phyloP scores from a whole-genome alignment of 2,797 vertebrate species.

The Podarcis lilfordi region DNA sequence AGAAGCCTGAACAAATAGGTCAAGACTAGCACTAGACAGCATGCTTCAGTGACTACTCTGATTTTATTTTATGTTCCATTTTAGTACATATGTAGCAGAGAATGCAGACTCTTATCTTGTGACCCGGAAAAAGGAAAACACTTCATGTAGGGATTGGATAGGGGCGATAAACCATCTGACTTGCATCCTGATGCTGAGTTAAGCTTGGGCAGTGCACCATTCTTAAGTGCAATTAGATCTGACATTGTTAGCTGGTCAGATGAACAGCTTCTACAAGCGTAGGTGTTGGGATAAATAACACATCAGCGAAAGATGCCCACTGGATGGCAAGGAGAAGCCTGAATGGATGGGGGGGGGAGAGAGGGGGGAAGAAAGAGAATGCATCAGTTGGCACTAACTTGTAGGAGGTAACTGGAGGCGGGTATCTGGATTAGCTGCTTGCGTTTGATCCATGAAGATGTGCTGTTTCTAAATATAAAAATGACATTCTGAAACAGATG shows the following conservation, averaged over 20 bases:
- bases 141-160: not conserved
- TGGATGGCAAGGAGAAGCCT: not conserved
- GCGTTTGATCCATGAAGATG: conserved; percentile 36
- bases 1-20: not conserved
- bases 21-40: conserved; percentile 5
- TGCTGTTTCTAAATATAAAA: conserved; percentile 55
- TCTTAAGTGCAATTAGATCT: not conserved
- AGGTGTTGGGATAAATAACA: not conserved
- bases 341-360: not conserved
- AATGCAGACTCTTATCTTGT: accelerated
- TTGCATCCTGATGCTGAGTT: not conserved
- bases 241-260: not conserved
- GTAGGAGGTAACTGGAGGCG: conserved; percentile 35
- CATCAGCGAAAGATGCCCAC: not conserved
- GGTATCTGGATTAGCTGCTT: conserved; percentile 20
- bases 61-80: conserved; percentile 12
- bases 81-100: not conserved
- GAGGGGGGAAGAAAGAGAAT: not conserved
- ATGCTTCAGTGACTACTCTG: conserved; percentile 21
- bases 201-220: conserved; percentile 30
- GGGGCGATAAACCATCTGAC: not conserved
- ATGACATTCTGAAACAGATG: conserved; percentile 47
- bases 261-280: not conserved
- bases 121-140: conserved; percentile 10
- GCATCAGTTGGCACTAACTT: not conserved